Evolutionary conservation across 2,797 vertebrate species (phyloP).

Genomic region (Pogoniulus pusillus): DNA sequence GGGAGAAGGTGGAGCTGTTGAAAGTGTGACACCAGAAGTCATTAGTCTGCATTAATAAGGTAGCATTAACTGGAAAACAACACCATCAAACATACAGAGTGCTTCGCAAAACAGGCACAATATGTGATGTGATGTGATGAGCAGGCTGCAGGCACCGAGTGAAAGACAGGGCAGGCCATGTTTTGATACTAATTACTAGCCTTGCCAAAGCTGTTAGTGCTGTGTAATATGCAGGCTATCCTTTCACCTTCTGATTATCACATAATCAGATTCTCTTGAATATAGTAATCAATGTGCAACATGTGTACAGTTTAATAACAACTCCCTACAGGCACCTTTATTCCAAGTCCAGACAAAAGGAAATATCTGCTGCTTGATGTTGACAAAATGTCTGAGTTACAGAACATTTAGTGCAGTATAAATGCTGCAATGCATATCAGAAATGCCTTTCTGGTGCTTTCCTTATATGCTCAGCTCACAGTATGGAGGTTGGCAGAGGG

Average conservation of each 20-base stretch:
- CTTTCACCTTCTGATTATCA: constrained; percentile 10
- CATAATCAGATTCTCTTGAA: constrained; percentile 29
- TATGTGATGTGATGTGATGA: not conserved
- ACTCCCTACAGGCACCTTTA: constrained; percentile 42
- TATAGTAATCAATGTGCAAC: constrained; percentile 60
- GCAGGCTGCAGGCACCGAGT: not conserved
- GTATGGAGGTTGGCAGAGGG: not conserved
- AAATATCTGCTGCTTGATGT: constrained; percentile 43
- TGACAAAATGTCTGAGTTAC: constrained; percentile 51
- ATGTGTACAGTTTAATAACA: constrained; percentile 46
- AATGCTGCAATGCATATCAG: not conserved
- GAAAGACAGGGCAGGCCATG: not conserved
- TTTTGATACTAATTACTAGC: constrained; percentile 25
- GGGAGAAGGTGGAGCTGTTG: constrained; percentile 43
- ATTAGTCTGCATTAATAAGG: constrained; percentile 41
- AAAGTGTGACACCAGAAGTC: constrained; percentile 60
- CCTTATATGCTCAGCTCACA: not conserved
- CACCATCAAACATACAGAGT: constrained; percentile 12
- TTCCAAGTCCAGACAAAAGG: constrained; percentile 59
- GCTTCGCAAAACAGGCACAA: not conserved
- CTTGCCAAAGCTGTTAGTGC: constrained; percentile 2
- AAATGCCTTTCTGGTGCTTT: not conserved
- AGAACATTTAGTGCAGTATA: not conserved
- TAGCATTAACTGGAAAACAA: constrained; percentile 57
- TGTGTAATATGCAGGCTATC: not conserved